Base-by-base conservation (phyloP, 2,113 vertebrate species). In the Sterrhoptilus dennistouni region DNA sequence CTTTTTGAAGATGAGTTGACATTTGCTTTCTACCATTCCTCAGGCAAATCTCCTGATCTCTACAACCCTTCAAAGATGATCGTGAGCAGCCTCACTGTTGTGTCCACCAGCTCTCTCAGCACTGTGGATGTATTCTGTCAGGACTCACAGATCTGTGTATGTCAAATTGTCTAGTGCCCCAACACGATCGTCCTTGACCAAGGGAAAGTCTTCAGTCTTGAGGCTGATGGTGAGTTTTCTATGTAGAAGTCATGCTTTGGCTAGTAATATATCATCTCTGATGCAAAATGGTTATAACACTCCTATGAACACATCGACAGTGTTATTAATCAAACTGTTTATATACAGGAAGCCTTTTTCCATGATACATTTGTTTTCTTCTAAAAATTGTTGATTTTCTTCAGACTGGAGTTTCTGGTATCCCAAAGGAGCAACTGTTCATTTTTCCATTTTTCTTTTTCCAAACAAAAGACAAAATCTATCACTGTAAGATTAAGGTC, bases 101-200 rank as follows among this genome's bases (percentile, higher is more conserved):
- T 60, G n/a, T 35, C 24, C 9, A 9, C 2, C 33, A 75, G 16
- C 38, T 52, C 22, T 59, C 36, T 45, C 61, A 22, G 16, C 8
- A 29, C 4, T 9, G 15, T 52, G 44, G 33, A 14, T 74, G 22
- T 17, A 35, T 15, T 29, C 29, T 11, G 2, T 61, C 2, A 1
- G 45, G 25, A 54, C 12, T 40, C n/a, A 19, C 1, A 1, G 28
- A 47, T 21, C 9, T 27, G 16, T 35, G 25, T 8, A 12, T 6
- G 5, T 27, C 40, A 47, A 27, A 29, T 61, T 69, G 1, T 15
- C 47, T 31, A 27, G 12, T 31, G 69, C 29, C 42, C n/a, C 27
- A 27, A 31, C 8, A 14, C 29, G 27, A 3, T 23, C 0, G 0
- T 61, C n/a, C 63, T 49, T 56, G 35, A 69, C 29, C 0, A 2